A percentile compares a stretch with the other conserved stretches of the same genome.
These are phyloP conservation scores for Nineta flava DNA, from an alignment of 2,888 invertebrate species.

Conservation along the genomic window DNA sequence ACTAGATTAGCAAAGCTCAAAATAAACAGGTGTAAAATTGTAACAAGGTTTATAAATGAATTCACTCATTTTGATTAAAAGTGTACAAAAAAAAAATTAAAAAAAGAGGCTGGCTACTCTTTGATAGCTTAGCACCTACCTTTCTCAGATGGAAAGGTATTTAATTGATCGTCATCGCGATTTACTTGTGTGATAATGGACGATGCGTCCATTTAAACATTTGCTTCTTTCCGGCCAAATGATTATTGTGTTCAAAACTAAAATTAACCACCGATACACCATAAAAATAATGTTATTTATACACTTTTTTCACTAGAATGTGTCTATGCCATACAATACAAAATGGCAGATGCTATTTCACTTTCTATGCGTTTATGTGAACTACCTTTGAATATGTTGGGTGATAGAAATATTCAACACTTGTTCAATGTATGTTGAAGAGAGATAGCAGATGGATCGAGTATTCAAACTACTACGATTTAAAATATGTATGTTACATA, in stretches of 20 bases:
- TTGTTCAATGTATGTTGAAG: neutral
- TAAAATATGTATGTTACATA: no score
- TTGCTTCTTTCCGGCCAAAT: conserved; percentile 27
- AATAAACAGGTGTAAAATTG: no score
- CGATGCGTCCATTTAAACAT: conserved; percentile 92
- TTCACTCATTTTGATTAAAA: no score
- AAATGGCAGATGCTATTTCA: conserved; percentile 24
- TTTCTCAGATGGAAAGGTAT: conserved; percentile 84
- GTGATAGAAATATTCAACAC: neutral
- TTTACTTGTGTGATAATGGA: conserved; percentile 98
- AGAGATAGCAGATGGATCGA: neutral
- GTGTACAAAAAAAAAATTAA: no score
- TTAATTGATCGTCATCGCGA: conserved; percentile 92
- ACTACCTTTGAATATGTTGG: neutral
- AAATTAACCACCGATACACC: conserved; percentile 14
- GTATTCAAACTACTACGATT: neutral
- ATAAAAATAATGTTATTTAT: conserved; percentile 12
- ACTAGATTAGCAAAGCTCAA: no score
- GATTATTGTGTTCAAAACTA: conserved; percentile 9
- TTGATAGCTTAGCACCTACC: conserved; percentile 37
- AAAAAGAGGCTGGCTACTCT: no score
- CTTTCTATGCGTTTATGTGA: conserved; percentile 5
- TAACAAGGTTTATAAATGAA: no score
- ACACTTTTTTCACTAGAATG: conserved; percentile 5
- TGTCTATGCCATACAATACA: conserved; percentile 17